Evolutionary conservation across 1,140 invertebrate genomes (phyloP).

Genomic region (Macrobrachium nipponense): DNA sequence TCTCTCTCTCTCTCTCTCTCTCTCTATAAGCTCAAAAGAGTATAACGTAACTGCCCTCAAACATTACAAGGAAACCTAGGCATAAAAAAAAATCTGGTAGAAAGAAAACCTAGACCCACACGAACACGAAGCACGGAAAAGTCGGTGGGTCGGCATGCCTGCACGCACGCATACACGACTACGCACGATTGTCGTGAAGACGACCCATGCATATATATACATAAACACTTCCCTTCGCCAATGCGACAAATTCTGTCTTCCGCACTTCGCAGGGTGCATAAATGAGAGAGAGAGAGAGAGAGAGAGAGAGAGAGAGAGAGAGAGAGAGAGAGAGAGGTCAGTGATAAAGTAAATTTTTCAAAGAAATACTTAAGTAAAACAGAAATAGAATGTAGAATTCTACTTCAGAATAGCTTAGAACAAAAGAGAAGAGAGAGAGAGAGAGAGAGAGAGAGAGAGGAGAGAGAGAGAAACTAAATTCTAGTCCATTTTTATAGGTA

Average conservation of each 20-base stretch:
- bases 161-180: slow-evolving; percentile 1
- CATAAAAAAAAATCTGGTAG: neutral
- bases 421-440: neutral
- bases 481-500: too few species aligned
- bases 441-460: neutral
- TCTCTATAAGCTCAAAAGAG: neutral
- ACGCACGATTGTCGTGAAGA: neutral
- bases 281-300: neutral
- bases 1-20: neutral
- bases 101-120: neutral
- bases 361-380: too few species aligned
- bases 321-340: neutral
- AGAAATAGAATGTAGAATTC: too few species aligned
- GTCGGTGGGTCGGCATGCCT: neutral
- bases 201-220: neutral
- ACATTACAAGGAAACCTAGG: neutral
- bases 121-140: neutral
- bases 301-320: neutral
- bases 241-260: too few species aligned
- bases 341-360: too few species aligned
- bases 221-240: too few species aligned
- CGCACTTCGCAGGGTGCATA: too few species aligned
- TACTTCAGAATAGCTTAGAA: neutral
- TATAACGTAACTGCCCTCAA: too few species aligned
- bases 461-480: too few species aligned